Evolutionary conservation across 2,888 invertebrate species (phyloP).

Genomic region (Caenorhabditis sp.): DNA sequence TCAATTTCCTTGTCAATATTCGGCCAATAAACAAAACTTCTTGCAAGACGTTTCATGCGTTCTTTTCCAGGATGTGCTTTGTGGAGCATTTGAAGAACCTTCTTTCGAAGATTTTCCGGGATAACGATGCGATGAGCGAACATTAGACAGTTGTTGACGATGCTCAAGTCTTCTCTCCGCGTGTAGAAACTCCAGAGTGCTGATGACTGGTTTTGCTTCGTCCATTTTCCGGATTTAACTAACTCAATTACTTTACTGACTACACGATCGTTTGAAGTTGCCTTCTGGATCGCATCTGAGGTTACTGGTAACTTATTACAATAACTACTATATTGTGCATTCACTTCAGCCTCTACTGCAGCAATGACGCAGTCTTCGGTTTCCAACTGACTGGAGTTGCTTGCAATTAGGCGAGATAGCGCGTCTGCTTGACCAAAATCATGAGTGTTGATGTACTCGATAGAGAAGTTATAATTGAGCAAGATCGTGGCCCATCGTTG

Average conservation of each 20-base stretch:
- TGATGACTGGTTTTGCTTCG: constrained; percentile 1
- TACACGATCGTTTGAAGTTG: background rate
- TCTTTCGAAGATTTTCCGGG: constrained; percentile 42
- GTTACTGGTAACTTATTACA: background rate
- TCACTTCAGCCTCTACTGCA: background rate
- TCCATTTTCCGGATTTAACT: constrained; percentile 1
- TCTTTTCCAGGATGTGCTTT: constrained; percentile 59
- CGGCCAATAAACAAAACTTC: constrained; percentile 63
- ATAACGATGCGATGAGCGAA: constrained; percentile 57
- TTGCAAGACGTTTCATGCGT: constrained; percentile 57
- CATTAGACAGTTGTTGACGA: constrained; percentile 56
- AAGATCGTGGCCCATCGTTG: constrained; percentile 22
- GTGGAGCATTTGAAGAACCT: constrained; percentile 59
- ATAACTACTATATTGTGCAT: background rate
- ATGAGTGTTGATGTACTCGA: constrained; percentile 16
- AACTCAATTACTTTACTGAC: background rate
- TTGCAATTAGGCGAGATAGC: constrained; percentile 17
- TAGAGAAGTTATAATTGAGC: constrained; percentile 14
- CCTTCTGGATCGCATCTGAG: background rate
- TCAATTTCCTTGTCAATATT: constrained; percentile 42
- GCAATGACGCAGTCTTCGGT: constrained; percentile 18
- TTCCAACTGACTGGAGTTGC: background rate
- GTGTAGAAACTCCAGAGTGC: background rate
- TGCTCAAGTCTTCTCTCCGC: constrained; percentile 27
- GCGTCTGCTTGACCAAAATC: constrained; percentile 25